phyloP scores from a whole-genome alignment of 2,888 invertebrate species.

The Ochropacha duplaris region DNA sequence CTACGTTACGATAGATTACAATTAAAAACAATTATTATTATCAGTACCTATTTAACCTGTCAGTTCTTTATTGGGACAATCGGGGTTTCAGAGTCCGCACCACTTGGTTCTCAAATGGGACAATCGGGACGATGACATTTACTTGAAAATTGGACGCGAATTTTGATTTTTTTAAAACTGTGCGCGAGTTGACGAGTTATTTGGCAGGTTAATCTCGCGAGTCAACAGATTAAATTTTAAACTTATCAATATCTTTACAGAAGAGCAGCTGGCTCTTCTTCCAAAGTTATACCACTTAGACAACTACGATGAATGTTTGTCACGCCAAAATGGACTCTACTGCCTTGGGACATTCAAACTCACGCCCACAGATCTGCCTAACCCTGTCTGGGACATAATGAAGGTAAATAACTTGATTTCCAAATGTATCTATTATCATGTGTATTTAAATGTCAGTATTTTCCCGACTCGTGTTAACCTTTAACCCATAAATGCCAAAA shows the following conservation, averaged over 20 bases:
- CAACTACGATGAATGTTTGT: conserved; percentile 35
- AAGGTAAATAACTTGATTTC: conserved; percentile 21
- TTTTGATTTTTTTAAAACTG: too few relatives aligned
- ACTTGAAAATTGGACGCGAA: too few relatives aligned
- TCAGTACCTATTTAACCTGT: too few relatives aligned
- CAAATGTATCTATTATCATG: background rate
- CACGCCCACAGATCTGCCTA: conserved; percentile 18
- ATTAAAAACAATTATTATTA: too few relatives aligned
- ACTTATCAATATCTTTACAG: conserved; percentile 20
- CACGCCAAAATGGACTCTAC: conserved; percentile 27
- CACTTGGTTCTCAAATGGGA: too few relatives aligned
- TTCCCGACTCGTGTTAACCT: background rate
- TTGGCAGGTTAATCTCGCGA: too few relatives aligned
- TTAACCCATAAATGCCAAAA: background rate
- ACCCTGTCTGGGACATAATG: conserved; percentile 25
- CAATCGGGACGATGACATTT: too few relatives aligned
- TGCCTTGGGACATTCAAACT: conserved; percentile 38
- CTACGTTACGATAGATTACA: too few relatives aligned
- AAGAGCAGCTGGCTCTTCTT: conserved; percentile 21
- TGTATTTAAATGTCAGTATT: background rate
- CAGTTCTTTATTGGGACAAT: too few relatives aligned
- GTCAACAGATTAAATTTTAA: too few relatives aligned
- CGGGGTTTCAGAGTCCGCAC: too few relatives aligned
- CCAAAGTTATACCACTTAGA: conserved; percentile 39
- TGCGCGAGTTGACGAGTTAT: too few relatives aligned